Base-by-base conservation (phyloP, 2,797 vertebrate genomes). In the Hypotaenidia philippensis region DNA sequence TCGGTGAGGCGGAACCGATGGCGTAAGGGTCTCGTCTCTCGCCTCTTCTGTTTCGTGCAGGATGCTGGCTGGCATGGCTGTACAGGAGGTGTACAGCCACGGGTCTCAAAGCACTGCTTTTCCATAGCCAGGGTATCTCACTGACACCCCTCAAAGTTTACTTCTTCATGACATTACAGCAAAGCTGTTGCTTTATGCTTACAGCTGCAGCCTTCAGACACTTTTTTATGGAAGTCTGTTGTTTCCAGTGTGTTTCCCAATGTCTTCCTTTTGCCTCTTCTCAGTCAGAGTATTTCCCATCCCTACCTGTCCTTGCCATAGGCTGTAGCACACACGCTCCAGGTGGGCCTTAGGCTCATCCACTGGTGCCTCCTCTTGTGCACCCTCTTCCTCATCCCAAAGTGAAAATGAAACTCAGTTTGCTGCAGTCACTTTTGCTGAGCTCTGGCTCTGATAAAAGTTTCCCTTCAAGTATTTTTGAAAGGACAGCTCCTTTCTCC, bases 111-210 rank as follows among this genome's bases (percentile, higher is more conserved):
- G 60, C 55, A 5, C 59, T 18, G 21, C 55, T 87, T 23, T 50
- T 53, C 69, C 41, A 25, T 8, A 45, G 81, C 32, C 65, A 57
- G 68, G 56, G 38, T 13, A 13, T 81, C 68, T 59, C 50, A 31
- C 1, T 80, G 71, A n/a, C 66, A n/a, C 60, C 21, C 40, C 44
- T 34, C 50, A 36, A 57, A 78, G 84, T 81, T 89, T 68, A 29
- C 52, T 63, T 85, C 75, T 64, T 69, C 36, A 7, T 41, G 31
- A 14, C 36, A 15, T 61, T 69, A 44, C 89, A 93, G 83, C 85
- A 82, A 72, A 95, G 70, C 82, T 78, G 57, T 77, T 77, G 44
- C 87, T 89, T 81, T 60, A 17, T 72, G 72, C 91, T 64, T 55
- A 56, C 77, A 70, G 7, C 76, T 71, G 7, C 89, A 72, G 94